Evolutionary conservation across 2,113 vertebrate species (phyloP), one percentile per base, ranked within the genome.

Genomic region (Nothocercus julius): DNA sequence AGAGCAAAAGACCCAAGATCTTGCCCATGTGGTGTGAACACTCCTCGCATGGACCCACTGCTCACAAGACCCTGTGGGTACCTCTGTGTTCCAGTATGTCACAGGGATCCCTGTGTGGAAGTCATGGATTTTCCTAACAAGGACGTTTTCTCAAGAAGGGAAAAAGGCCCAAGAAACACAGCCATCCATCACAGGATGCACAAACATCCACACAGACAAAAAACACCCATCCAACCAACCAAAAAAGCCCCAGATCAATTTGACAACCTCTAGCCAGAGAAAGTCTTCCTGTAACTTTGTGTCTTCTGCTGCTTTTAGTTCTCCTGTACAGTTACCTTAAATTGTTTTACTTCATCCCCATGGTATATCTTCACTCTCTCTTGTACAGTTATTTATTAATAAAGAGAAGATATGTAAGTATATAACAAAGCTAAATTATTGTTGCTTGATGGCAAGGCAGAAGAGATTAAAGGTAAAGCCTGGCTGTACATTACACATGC

Each of bases 21-120:
- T 54, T 11, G 27, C 30, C 40, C 54, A 58, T 0, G 3, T 2
- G 20, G 28, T 3, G 0, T 34, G 34, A 75, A 62, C n/a, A 6
- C n/a, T 16, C n/a, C 67, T 54, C 69, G 34, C 4, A 0, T 12
- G 47, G 40, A 28, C 54, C 63, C 47, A 8, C 21, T 54, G 51
- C 42, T 24, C 44, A 11, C 36, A 21, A 44, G 32, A 34, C 27
- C 54, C 62, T 54, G 45, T 1, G 1, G 54, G 45, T 61, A 61
- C 30, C 27, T 27, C 9, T 30, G 1, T 30, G 28, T 47, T 54
- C 38, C 36, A 38, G 5, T 14, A 64, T 34, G 20, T 67, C 38
- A 27, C 14, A 54, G 45, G 44, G 49, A 75, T 30, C 40, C 15
- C 34, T 34, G 47, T 7, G 38, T 0, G 0, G 11, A 24, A 28